These are phyloP conservation scores for Poecilus cupreus DNA, from an alignment of 2,888 invertebrate genomes.

Conservation along the genomic window DNA sequence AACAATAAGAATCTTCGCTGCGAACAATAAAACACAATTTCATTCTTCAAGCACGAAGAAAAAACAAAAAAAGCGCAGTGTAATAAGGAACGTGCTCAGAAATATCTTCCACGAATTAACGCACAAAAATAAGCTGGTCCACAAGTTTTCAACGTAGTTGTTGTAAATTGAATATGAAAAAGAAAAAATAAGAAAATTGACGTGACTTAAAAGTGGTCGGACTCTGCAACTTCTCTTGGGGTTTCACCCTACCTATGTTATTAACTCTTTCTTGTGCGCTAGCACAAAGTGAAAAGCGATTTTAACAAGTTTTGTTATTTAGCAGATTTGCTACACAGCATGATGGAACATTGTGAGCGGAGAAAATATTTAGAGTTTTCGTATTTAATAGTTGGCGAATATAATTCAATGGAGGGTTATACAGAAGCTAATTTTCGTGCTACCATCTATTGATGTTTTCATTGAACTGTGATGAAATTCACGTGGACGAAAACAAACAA, in stretches of 20 bases:
- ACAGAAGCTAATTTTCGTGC: too few species aligned
- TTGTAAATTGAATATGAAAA: slow-evolving; percentile 56
- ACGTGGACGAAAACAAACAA: too few species aligned
- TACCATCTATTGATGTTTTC: too few species aligned
- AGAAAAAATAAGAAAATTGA: slow-evolving; percentile 49
- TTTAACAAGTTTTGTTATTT: too few species aligned
- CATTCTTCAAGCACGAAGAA: neutral
- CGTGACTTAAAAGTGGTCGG: neutral
- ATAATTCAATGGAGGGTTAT: too few species aligned
- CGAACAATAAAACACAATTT: neutral
- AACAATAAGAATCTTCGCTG: neutral
- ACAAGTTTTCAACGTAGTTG: slow-evolving; percentile 51
- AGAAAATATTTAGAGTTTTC: too few species aligned
- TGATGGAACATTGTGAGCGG: too few species aligned
- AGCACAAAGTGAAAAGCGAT: too few species aligned
- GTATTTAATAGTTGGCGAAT: too few species aligned
- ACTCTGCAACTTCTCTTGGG: neutral
- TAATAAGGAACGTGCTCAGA: slow-evolving; percentile 32
- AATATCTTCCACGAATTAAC: slow-evolving; percentile 27
- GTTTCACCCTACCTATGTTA: too few species aligned
- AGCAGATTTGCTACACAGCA: too few species aligned
- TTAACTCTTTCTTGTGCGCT: neutral
- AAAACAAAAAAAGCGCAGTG: neutral
- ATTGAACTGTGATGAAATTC: too few species aligned
- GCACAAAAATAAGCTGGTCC: slow-evolving; percentile 51